Base-by-base conservation (phyloP, 2,888 invertebrate genomes). In the Coecobrya sp. region DNA sequence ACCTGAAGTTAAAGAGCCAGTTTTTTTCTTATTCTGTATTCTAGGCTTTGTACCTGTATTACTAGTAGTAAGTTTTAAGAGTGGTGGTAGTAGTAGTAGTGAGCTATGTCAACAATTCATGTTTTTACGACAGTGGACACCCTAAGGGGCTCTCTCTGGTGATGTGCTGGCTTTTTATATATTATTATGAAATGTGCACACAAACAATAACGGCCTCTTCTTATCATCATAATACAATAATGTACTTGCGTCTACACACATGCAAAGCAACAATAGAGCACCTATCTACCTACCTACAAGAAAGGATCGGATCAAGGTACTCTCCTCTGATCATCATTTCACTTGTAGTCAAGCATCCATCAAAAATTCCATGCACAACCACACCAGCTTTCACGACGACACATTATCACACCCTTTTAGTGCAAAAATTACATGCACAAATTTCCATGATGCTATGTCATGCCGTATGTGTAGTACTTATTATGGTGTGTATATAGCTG, bases 51-150 rank as follows among this genome's bases (percentile, higher is more conserved):
- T 79, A 76, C 25, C 19, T 27, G 62, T 79, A 25, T 59, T 81
- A 36, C 36, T 36, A 19, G 81, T 59, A 55, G 81, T 52, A 79
- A 16, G 1, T 81, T 52, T 7, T 13, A 45, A 22, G n/a, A n/a
- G n/a, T n/a, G 45, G 25, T 76, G 19, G 73, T 76, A 22, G 76
- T 76, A 16, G 76, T 76, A 45, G 84, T 86, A 70, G 76, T 89
- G 82, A 89, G 86, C 91, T 70, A 93, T 93, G 93, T 93, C 93
- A 93, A 93, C 93, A 93, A 93, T 91, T 93, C 93, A 93, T 93
- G 93, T 92, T 93, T 86, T 91, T 92, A 92, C 88, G 91, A 91
- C 84, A 89, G 92, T 93, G 93, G 93, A 93, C 91, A 92, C 93
- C 93, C 93, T 93, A 91, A 93, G 93, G 93, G 93, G 85, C 91